Percentiles rank a stretch among this genome's conserved stretches.
These are phyloP conservation scores for Calycopis cecrops DNA, from an alignment of 1,140 invertebrate genomes.

Conservation along the genomic window DNA sequence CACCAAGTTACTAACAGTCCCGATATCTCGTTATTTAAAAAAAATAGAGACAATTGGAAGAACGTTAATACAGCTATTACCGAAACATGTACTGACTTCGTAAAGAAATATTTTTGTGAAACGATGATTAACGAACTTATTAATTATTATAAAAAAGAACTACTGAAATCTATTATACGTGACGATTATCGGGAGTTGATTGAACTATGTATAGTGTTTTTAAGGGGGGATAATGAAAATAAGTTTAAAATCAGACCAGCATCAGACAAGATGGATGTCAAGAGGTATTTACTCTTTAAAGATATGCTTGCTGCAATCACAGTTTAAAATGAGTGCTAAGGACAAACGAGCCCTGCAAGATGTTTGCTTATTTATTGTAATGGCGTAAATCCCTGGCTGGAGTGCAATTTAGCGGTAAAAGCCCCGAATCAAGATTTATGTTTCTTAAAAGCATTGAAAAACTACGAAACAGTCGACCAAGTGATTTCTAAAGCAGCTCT, in stretches of 20 bases:
- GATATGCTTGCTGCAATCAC: constrained; percentile 29
- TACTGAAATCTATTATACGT: too few relatives aligned
- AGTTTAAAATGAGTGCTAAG: too few relatives aligned
- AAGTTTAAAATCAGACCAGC: constrained; percentile 35
- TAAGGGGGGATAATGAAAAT: constrained; percentile 41
- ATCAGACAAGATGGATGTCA: constrained; percentile 50
- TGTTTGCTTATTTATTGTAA: too few relatives aligned
- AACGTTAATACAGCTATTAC: too few relatives aligned
- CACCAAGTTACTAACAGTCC: not conserved
- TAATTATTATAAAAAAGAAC: too few relatives aligned
- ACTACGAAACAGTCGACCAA: not conserved
- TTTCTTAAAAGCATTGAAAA: not conserved
- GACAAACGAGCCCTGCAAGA: too few relatives aligned
- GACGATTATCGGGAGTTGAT: constrained; percentile 60
- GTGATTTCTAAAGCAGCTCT: not conserved
- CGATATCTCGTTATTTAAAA: constrained; percentile 13
- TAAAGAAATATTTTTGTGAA: too few relatives aligned
- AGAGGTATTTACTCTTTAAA: constrained; percentile 61
- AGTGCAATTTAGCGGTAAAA: not conserved
- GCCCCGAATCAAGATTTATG: not conserved
- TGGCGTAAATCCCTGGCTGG: too few relatives aligned
- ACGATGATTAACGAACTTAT: too few relatives aligned
- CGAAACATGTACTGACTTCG: too few relatives aligned
- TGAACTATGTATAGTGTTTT: constrained; percentile 54
- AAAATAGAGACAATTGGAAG: too few relatives aligned